Evolutionary conservation across 2,888 invertebrate species (phyloP).

Genomic region (Conistra vaccinii): DNA sequence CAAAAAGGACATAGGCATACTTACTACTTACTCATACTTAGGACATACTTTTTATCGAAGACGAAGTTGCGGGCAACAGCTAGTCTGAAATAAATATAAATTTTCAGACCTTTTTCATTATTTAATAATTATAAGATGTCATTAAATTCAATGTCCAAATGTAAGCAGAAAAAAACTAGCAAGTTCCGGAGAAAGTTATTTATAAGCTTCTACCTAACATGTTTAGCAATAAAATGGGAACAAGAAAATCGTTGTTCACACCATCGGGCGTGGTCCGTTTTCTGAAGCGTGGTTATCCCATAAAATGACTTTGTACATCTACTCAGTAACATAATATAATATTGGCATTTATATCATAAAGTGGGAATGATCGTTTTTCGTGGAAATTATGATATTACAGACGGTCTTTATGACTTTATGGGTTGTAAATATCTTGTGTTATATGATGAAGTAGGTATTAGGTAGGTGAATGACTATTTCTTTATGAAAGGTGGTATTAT

Average conservation of each 20-base stretch:
- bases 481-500: neutral
- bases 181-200: constrained; percentile 34
- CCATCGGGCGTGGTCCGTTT: constrained; percentile 65
- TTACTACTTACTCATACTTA: too few relatives aligned
- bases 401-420: constrained; percentile 21
- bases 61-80: too few relatives aligned
- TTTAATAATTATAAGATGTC: neutral
- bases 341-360: constrained; percentile 63
- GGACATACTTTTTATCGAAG: too few relatives aligned
- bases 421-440: constrained; percentile 25
- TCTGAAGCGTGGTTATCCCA: constrained; percentile 67
- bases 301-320: constrained; percentile 66
- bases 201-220: constrained; percentile 35
- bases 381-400: constrained; percentile 50
- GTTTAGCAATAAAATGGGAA: constrained; percentile 56
- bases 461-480: neutral
- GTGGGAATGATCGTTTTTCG: constrained; percentile 48
- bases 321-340: constrained; percentile 64
- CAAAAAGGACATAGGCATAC: too few relatives aligned
- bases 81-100: too few relatives aligned
- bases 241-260: constrained; percentile 73
- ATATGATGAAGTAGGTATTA: constrained; percentile 21
- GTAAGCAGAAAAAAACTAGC: too few relatives aligned
- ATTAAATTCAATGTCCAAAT: constrained; percentile 9
- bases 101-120: constrained; percentile 16